Evolutionary conservation across 2,888 invertebrate species (phyloP).

Genomic region (Subacronicta megacephala): DNA sequence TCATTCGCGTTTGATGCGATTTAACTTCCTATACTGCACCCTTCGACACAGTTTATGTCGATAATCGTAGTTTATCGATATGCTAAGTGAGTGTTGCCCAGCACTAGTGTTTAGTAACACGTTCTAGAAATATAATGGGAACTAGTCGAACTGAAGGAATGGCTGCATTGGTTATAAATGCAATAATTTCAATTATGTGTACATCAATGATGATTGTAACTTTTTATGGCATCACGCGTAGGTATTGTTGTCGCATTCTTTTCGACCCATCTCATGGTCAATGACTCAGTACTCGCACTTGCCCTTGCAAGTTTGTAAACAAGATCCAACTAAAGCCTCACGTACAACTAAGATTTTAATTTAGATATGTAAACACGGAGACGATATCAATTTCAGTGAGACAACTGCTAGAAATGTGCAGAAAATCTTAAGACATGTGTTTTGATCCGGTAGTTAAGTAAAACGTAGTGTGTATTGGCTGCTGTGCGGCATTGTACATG

Average conservation of each 20-base stretch:
- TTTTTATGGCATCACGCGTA: conserved; percentile 20
- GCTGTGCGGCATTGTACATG: not conserved
- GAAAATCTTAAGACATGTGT: conserved; percentile 11
- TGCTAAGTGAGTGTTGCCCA: conserved; percentile 40
- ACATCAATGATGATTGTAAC: not conserved
- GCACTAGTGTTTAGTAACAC: conserved; percentile 44
- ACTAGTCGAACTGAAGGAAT: conserved; percentile 19
- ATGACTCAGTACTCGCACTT: conserved; percentile 1
- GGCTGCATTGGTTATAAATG: conserved; percentile 5
- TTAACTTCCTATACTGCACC: conserved; percentile 41
- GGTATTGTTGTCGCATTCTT: conserved; percentile 1
- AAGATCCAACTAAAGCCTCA: conserved; percentile 14
- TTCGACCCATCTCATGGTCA: not conserved
- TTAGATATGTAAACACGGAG: conserved; percentile 41
- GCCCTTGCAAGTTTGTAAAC: conserved; percentile 23
- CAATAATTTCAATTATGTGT: conserved; percentile 7
- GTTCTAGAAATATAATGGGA: conserved; percentile 27
- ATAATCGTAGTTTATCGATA: conserved; percentile 58
- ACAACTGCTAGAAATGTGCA: conserved; percentile 15
- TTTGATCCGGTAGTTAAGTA: conserved; percentile 6
- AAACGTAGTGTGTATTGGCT: not conserved
- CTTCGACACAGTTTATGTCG: conserved; percentile 39
- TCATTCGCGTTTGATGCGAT: conserved; percentile 57
- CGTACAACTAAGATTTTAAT: conserved; percentile 47
- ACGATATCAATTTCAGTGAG: conserved; percentile 28